Percentiles rank a stretch among this genome's conserved stretches.
These are phyloP conservation scores for Mimumesa dahlbomi DNA, from an alignment of 2,888 invertebrate genomes.

Conservation along the genomic window DNA sequence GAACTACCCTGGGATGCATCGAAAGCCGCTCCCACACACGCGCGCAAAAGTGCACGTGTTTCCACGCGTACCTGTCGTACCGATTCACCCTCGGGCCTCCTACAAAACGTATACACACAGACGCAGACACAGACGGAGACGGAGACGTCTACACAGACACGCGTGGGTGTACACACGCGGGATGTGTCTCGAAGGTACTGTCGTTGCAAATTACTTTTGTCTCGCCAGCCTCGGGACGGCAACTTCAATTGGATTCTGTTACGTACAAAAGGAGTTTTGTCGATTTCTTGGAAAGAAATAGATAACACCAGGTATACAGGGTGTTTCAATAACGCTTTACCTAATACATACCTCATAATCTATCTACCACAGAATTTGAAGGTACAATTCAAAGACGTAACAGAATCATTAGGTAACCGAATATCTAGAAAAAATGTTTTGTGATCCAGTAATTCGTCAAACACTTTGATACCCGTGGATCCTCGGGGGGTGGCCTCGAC, in stretches of 20 bases:
- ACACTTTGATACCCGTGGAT: too few species aligned
- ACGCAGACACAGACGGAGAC: too few species aligned
- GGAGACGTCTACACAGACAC: too few species aligned
- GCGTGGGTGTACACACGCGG: conserved; percentile 9
- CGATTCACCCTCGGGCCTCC: conserved; percentile 57
- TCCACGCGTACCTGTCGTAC: conserved; percentile 33
- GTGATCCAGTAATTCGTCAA: conserved; percentile 25
- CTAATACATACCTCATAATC: neutral
- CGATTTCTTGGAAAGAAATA: conserved; percentile 29
- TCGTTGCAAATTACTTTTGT: conserved; percentile 61
- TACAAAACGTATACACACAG: conserved; percentile 20
- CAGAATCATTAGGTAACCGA: neutral
- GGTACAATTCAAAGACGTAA: neutral
- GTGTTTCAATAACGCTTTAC: neutral
- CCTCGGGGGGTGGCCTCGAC: too few species aligned
- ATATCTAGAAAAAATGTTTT: too few species aligned
- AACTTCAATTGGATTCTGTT: conserved; percentile 34
- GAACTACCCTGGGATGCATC: conserved; percentile 52
- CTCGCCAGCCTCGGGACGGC: conserved; percentile 43
- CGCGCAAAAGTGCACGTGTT: conserved; percentile 8
- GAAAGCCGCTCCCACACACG: conserved; percentile 44
- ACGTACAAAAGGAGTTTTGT: conserved; percentile 21
- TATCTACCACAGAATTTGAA: neutral
- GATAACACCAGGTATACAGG: neutral
- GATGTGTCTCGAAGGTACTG: conserved; percentile 34